Conservation (phyloP, 2,113 vertebrate genomes). For the Galeopterus variegatus region DNA sequence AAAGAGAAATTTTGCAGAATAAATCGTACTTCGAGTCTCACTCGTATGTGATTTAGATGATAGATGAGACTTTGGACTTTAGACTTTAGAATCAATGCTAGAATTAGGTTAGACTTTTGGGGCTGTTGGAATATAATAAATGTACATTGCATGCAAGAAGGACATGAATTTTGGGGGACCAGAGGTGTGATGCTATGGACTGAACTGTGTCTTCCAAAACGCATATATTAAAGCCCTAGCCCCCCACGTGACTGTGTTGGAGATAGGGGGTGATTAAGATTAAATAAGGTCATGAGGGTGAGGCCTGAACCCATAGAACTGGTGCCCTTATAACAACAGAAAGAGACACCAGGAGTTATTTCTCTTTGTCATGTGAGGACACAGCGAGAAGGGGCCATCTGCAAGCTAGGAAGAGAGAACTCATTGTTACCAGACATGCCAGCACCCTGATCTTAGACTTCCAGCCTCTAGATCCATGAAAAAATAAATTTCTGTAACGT, state of each 20-base stretch:
- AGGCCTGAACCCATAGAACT: background rate
- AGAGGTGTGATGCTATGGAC: too few species aligned
- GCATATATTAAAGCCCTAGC: background rate
- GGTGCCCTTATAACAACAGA: background rate
- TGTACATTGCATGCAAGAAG: background rate
- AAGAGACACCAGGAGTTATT: background rate
- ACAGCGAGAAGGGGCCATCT: background rate
- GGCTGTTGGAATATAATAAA: background rate
- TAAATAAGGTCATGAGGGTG: background rate
- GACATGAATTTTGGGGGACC: fast-evolving
- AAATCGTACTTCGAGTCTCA: background rate
- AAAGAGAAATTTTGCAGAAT: background rate
- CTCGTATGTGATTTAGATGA: background rate
- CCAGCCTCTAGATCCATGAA: background rate
- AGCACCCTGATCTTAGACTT: background rate
- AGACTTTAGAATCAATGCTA: background rate
- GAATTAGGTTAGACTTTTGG: background rate
- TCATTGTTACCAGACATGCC: background rate
- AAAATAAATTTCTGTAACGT: background rate
- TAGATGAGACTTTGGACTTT: background rate
- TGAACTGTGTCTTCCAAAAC: background rate
- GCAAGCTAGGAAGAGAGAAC: background rate
- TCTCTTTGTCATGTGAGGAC: background rate
- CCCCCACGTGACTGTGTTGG: background rate
- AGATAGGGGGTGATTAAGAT: background rate